A percentile compares a stretch with the other conserved stretches of the same genome.
phyloP scores from a whole-genome alignment of 2,797 vertebrate species.

The Aldrovandia affinis region DNA sequence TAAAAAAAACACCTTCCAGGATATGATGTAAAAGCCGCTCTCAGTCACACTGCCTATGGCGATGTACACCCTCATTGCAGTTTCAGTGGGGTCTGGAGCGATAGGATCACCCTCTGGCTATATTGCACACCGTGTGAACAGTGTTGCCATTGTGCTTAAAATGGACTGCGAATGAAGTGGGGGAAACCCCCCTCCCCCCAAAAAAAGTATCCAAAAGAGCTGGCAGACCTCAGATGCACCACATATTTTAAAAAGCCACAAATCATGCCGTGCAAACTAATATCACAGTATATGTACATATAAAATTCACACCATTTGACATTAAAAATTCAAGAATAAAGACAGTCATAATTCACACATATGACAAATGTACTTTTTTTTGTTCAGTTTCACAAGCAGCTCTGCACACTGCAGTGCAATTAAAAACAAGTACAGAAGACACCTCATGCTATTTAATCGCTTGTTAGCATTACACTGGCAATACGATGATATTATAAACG shows the following conservation, averaged over 20 bases:
- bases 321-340: slow-evolving; percentile 8
- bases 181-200: not conserved
- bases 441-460: slow-evolving; percentile 11
- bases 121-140: not conserved
- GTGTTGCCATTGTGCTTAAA: not conserved
- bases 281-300: slow-evolving; percentile 15
- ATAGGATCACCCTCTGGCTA: not conserved
- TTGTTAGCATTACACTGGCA: slow-evolving; percentile 9
- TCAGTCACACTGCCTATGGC: not conserved
- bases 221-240: slow-evolving; percentile 4
- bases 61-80: not conserved
- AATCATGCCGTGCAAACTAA: slow-evolving; percentile 16
- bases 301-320: slow-evolving; percentile 11
- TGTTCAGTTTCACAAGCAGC: slow-evolving; percentile 25
- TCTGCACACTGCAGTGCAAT: slow-evolving; percentile 11
- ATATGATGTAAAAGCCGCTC: not conserved
- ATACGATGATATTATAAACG: slow-evolving; percentile 9
- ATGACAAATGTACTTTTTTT: slow-evolving; percentile 11
- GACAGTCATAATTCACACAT: slow-evolving; percentile 20
- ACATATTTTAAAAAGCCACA: not conserved
- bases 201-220: slow-evolving; percentile 11
- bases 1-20: not conserved
- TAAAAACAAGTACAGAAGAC: slow-evolving; percentile 10
- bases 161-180: not conserved
- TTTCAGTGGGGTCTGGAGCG: not conserved